phyloP scores from a whole-genome alignment of 2,797 vertebrate genomes.

The Paguma larvata region DNA sequence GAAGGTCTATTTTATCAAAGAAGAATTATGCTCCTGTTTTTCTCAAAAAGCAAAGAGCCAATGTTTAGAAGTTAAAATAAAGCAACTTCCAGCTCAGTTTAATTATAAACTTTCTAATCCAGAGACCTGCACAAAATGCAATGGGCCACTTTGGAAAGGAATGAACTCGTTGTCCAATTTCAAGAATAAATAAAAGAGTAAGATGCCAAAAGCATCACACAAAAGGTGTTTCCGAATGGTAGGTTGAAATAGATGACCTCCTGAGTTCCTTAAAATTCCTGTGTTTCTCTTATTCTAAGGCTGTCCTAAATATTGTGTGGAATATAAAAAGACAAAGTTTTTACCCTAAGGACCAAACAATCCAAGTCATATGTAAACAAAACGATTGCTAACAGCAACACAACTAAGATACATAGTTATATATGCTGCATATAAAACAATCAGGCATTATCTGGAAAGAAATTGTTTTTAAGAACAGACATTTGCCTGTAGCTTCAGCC shows the following conservation, averaged over 20 bases:
- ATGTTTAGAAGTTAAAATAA: not conserved
- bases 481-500: not conserved
- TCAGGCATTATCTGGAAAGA: not conserved
- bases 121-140: not conserved
- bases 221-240: not conserved
- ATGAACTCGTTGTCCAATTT: not conserved
- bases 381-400: conserved; percentile 18
- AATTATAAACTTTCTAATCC: conserved; percentile 16
- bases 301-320: not conserved
- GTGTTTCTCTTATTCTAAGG: not conserved
- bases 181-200: not conserved
- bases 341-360: not conserved
- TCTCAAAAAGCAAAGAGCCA: not conserved
- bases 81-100: not conserved
- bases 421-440: not conserved
- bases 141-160: not conserved
- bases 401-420: not conserved
- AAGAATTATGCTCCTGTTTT: not conserved
- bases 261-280: not conserved
- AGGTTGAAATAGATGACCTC: not conserved
- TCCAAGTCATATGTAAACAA: conserved; percentile 28
- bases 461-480: conserved; percentile 31
- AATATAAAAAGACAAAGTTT: conserved; percentile 6
- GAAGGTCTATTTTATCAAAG: not conserved
- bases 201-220: not conserved